Evolutionary conservation across 1,140 invertebrate genomes (phyloP), one percentile per base, ranked within the genome.

Genomic region (Adelges cooleyi): DNA sequence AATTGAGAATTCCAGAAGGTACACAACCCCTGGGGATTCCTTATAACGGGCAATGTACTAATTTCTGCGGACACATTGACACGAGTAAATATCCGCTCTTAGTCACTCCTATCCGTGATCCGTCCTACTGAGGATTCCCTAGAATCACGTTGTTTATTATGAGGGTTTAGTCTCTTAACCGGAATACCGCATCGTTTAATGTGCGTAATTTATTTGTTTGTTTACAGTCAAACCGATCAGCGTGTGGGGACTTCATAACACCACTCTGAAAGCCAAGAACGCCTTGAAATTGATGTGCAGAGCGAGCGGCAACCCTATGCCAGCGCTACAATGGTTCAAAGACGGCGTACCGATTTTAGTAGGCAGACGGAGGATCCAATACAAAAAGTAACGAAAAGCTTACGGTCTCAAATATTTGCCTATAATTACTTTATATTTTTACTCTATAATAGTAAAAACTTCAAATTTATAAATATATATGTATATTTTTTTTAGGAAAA

Each of bases 401-500:
- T 33, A 11, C n/a, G 29, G 11, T 68, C 68, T 36, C 15, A 13
- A n/a, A 27, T n/a, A n/a, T 20, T 53, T 53, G 11, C 5, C 17
- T 27, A 44, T 44, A 10, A 44, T 44, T 25, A 9, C 22, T 3
- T 59, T 23, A 13, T 15, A 13, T 36, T 36, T 8, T 53, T n/a
- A 38, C 33, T 10, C 2, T 3, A 44, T 8, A 8, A 22, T 40
- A 33, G 25, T 27, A n/a, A n/a, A n/a, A n/a, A n/a, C n/a, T 40
- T 40, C 38, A 40, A n/a, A 10, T 40, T 40, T 10, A 40, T 40
- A 9, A 9, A 40, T 40, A 40, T 40, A 40, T 10, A n/a, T 10
- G 20, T 48, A n/a, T 48, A 48, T 48, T n/a, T 56, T 36, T 67
- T 68, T 11, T 65, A 88, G 86, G 77, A 83, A 83, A 79, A 81